Base-by-base conservation (phyloP, 2,113 vertebrate species). In the Serinus canaria region DNA sequence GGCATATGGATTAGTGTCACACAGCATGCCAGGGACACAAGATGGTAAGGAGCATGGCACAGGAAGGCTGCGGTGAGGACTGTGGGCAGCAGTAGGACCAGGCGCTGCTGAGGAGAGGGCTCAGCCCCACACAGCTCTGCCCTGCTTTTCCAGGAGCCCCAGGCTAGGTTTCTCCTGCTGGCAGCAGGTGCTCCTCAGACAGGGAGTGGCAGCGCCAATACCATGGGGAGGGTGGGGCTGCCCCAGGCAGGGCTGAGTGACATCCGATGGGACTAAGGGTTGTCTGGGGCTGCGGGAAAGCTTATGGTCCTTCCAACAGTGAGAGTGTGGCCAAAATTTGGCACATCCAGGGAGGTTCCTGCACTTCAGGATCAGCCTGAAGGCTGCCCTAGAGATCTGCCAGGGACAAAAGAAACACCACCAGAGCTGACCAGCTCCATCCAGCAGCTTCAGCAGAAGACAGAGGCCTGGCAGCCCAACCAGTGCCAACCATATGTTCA, bases 361-460 rank as follows among this genome's bases (percentile, higher is more conserved):
- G 91, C 94, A 68, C 56, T 56, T 97, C 62, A 79, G 94, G 46
- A 82, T 33, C n/a, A 94, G 97, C 70, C 89, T 97, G 90, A 96
- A 90, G 37, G 83, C 83, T 91, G 86, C 97, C 30, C 93, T 74
- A 60, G 92, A 95, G 46, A 87, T 66, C 75, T 97, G 97, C 67
- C 93, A 93, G 55, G 93, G 90, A 44, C 92, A 55, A 77, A 96
- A 63, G 92, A 90, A 60, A 90, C 66, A 41, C 74, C 97, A 60
- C 58, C 97, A 77, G 92, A 97, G 46, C 95, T 76, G 74, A 92
- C 96, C 63, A 74, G 95, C 52, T 85, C 62, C 67, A 75, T 41
- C 6, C 67, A 52, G 25, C 82, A 80, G 47, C 90, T 96, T 44
- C 95, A 87, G 31, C 85, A 97, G n/a, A 94, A 98, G 52, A 94